These are phyloP conservation scores for Whitmania pigra DNA, from an alignment of 1,140 invertebrate genomes.

Conservation along the genomic window DNA sequence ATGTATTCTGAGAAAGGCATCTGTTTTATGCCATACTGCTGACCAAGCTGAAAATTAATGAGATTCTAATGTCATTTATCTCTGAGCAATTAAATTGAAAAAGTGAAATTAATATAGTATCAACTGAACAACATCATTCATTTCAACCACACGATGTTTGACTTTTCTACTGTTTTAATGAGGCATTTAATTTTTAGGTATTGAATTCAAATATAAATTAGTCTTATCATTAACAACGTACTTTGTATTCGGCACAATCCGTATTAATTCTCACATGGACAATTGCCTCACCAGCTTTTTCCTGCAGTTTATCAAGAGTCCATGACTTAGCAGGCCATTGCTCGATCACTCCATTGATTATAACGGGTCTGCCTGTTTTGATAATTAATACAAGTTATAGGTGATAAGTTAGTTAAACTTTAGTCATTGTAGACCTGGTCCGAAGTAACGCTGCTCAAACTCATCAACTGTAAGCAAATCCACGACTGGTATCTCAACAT, in stretches of 20 bases:
- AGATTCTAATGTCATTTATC: neutral
- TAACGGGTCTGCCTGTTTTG: conserved; percentile 25
- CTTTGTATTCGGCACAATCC: conserved; percentile 25
- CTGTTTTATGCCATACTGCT: conserved; percentile 26
- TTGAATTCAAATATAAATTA: neutral
- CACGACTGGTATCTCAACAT: conserved; percentile 14
- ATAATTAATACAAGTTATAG: neutral
- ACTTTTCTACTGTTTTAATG: too few relatives aligned
- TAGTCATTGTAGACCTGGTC: conserved; percentile 2
- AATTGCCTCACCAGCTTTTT: conserved; percentile 23
- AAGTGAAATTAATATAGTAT: too few relatives aligned
- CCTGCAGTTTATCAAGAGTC: conserved; percentile 24
- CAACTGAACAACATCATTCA: too few relatives aligned
- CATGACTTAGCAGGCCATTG: conserved; percentile 25
- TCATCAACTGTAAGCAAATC: conserved; percentile 13
- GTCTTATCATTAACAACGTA: conserved; percentile 1
- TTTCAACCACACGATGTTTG: too few relatives aligned
- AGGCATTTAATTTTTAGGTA: too few relatives aligned
- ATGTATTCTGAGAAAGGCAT: conserved; percentile 27
- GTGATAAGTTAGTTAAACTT: neutral
- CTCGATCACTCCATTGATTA: conserved; percentile 25
- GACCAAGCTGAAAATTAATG: conserved; percentile 24
- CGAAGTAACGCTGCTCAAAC: conserved; percentile 19
- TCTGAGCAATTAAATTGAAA: too few relatives aligned
- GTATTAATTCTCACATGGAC: conserved; percentile 24